These are phyloP conservation scores for Rhabdophis nuchalis DNA, from an alignment of 2,797 vertebrate species.

Conservation along the genomic window DNA sequence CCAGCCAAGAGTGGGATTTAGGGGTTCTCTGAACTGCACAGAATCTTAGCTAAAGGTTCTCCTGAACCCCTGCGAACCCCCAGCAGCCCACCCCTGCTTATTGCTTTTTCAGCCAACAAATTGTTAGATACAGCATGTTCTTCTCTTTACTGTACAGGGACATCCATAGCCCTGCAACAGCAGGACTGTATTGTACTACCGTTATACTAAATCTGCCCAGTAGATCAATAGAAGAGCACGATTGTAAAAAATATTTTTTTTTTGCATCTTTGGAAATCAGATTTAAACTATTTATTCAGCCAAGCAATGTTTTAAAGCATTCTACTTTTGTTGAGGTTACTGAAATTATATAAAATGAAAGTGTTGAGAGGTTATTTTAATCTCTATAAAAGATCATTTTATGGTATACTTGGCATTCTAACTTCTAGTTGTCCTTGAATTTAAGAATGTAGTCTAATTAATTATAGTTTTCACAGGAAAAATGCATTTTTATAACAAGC, in stretches of 20 bases:
- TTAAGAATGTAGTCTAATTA: background rate
- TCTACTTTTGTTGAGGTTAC: slow-evolving; percentile 5
- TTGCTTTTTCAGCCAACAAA: background rate
- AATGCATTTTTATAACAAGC: background rate
- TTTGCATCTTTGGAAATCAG: background rate
- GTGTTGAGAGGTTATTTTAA: background rate
- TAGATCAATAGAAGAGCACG: background rate
- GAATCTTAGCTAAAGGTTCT: too few species aligned
- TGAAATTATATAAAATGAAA: background rate
- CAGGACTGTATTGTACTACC: background rate
- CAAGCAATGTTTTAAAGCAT: slow-evolving; percentile 1
- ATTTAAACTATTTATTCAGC: background rate
- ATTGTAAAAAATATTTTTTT: background rate
- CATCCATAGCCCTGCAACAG: background rate
- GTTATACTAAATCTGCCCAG: background rate
- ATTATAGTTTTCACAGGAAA: background rate
- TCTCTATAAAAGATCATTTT: background rate
- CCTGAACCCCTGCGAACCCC: too few species aligned
- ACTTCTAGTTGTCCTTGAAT: too few species aligned
- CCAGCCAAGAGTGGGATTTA: too few species aligned
- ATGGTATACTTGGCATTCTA: background rate
- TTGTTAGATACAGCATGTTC: background rate
- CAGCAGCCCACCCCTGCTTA: too few species aligned
- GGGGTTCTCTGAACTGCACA: too few species aligned
- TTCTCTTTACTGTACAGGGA: background rate